These are phyloP conservation scores for Microtus ochrogaster DNA, from an alignment of 2,113 vertebrate species.

Conservation along the genomic window DNA sequence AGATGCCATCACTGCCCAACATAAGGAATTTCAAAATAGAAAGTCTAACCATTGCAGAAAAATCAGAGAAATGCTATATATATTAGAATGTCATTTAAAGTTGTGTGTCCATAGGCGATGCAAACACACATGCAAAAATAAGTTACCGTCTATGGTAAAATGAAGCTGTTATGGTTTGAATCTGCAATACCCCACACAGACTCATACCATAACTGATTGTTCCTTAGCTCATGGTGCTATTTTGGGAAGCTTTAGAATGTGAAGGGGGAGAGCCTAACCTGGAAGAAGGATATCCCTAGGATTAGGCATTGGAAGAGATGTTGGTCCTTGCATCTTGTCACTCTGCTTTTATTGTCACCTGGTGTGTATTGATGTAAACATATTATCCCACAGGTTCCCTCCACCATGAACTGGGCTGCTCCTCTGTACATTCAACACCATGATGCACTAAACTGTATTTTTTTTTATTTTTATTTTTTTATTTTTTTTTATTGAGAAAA, in stretches of 20 bases:
- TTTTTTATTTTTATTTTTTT: too few relatives aligned
- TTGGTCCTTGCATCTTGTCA: accelerated
- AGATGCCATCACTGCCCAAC: neutral
- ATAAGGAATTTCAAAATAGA: neutral
- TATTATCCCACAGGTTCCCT: neutral
- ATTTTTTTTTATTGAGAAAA: too few relatives aligned
- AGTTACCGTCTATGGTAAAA: neutral
- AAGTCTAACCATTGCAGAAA: neutral
- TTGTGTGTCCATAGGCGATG: neutral
- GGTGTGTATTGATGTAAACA: neutral
- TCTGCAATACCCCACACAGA: neutral
- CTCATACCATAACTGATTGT: neutral
- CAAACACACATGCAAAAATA: neutral
- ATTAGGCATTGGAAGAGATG: neutral
- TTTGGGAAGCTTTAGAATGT: neutral
- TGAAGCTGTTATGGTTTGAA: neutral
- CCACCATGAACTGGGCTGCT: neutral
- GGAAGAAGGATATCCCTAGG: neutral
- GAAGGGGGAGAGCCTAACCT: too few relatives aligned
- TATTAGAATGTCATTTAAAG: neutral
- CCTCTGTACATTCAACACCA: too few relatives aligned
- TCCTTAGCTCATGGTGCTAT: neutral
- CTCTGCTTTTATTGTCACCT: neutral
- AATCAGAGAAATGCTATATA: neutral
- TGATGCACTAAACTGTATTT: neutral